Percentiles rank a stretch among this genome's conserved stretches.
Conservation (phyloP, 1,140 invertebrate species). For the Zaprionus vittiger region DNA sequence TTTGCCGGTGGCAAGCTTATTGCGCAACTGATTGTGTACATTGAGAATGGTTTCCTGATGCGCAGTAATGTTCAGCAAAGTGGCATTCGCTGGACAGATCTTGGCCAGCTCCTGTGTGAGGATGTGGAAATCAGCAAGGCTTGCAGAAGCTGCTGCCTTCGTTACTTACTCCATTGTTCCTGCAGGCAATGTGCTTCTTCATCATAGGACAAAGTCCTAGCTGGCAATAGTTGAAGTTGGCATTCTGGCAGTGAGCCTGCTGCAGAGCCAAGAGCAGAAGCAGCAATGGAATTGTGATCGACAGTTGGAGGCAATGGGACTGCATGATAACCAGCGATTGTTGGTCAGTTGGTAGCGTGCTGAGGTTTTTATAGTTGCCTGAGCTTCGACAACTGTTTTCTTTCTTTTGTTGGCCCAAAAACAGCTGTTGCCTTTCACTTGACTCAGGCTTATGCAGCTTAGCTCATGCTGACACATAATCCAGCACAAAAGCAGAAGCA, state of each 20-base stretch:
- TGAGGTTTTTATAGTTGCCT: conserved; percentile 48
- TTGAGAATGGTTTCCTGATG: conserved; percentile 47
- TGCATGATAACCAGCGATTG: conserved; percentile 38
- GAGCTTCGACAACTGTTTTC: conserved; percentile 64
- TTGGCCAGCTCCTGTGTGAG: conserved; percentile 28
- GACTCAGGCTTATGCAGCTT: conserved; percentile 26
- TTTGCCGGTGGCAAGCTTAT: conserved; percentile 55
- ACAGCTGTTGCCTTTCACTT: conserved; percentile 36
- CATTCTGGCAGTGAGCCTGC: conserved; percentile 12
- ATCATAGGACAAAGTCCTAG: conserved; percentile 30
- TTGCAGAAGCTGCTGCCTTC: neutral
- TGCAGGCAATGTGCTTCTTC: conserved; percentile 65
- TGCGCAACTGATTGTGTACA: conserved; percentile 54
- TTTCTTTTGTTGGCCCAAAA: conserved; percentile 18
- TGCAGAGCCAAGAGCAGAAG: conserved; percentile 11
- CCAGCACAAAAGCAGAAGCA: conserved; percentile 27
- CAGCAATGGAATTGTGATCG: conserved; percentile 13
- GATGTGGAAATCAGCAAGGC: too few relatives aligned
- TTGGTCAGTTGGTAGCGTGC: neutral
- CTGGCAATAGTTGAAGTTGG: conserved; percentile 52
- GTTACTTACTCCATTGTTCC: conserved; percentile 57
- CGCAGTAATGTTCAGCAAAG: conserved; percentile 42
- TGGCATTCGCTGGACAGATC: conserved; percentile 28
- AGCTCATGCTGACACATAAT: conserved; percentile 38
- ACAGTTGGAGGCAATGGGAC: conserved; percentile 10